Evolutionary conservation across 2,888 invertebrate genomes (phyloP).

Genomic region (Lysandra bellargus): DNA sequence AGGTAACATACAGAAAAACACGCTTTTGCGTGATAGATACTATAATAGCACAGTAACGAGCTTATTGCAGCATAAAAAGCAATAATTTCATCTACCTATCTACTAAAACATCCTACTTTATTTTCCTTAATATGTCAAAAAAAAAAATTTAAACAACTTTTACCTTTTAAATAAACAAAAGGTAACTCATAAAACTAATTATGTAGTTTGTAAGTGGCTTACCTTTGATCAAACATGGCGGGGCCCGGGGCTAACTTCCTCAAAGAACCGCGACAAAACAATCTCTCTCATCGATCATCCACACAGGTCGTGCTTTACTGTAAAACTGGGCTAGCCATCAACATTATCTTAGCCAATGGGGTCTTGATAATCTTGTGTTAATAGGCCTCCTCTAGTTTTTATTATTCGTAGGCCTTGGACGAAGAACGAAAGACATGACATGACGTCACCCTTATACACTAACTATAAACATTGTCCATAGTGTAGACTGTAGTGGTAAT

Average conservation of each 20-base stretch:
- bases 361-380: no score
- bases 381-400: no score
- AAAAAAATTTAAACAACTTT: neutral
- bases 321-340: neutral
- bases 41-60: neutral
- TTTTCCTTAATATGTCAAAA: neutral
- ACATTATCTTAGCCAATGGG: neutral
- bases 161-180: neutral
- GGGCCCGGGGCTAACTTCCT: conserved; percentile 67
- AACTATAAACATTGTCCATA: no score
- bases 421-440: no score
- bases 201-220: conserved; percentile 3
- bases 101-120: no score
- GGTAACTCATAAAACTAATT: conserved; percentile 19
- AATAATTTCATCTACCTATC: no score
- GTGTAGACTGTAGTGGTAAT: no score
- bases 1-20: neutral
- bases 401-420: no score
- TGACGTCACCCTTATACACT: no score
- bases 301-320: conserved; percentile 50
- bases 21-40: neutral
- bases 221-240: conserved; percentile 22
- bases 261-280: conserved; percentile 64
- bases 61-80: no score
- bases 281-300: conserved; percentile 73